Base-by-base conservation (phyloP, 2,888 invertebrate species). In the Lamellibrachia columna region DNA sequence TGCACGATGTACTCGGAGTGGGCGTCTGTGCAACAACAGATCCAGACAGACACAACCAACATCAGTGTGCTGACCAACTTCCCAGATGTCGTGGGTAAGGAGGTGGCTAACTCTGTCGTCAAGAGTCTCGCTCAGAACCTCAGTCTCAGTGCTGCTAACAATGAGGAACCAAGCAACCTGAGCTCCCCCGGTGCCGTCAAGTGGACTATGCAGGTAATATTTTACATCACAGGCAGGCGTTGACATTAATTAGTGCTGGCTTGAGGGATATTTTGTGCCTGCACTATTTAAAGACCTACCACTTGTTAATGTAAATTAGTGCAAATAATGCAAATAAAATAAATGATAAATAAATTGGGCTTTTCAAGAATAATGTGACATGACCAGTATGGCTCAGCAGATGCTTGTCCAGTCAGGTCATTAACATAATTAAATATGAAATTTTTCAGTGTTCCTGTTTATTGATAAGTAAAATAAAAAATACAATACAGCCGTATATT, bases 61-160 rank as follows among this genome's bases (percentile, higher is more conserved):
- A 95, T 95, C 93, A 96, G 96, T 94, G 98, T 98, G 58, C 97
- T 98, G 92, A 98, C 98, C 92, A 98, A 98, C 94, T 98, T 98
- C 95, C 97, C 98, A 1, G 96, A 97, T 53, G 96, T 97, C 90
- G 98, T 98, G 6, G 98, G 98, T 22, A 97, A 97, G 94, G 98
- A 98, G 95, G 98, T 98, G 8, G 98, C 98, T 22, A 97, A 98
- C 60, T 98, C 98, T 1, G 98, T 98, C 22, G 98, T 98, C 90
- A 97, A 97, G 94, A 98, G 98, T 95, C 97, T 99, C 7, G 97
- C 98, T 6, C 97, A 97, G 58, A 98, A 97, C 95, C 97, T 98
- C 92, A 98, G 98, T 93, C 94, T 96, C 60, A 95, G 95, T 22
- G 95, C 94, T 40, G 98, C 95, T 92, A 98, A 98, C 94, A 98